Conservation (phyloP, 1,140 invertebrate species). For the Plodia interpunctella region DNA sequence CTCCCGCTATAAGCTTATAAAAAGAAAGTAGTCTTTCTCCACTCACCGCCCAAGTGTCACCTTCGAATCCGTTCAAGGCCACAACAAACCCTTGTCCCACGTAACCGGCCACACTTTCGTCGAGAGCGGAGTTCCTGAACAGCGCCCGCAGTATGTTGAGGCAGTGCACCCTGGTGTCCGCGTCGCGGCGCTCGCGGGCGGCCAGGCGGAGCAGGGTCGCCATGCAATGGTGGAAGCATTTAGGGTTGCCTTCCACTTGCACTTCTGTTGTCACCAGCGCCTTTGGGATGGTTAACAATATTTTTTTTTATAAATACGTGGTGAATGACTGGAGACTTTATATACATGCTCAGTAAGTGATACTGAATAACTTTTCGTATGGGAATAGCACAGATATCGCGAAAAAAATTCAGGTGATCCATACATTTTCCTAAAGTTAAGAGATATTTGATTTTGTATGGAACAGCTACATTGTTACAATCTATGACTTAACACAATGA, state of each 20-base stretch:
- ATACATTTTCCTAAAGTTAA: too few species aligned
- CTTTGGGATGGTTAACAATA: slow-evolving; percentile 64
- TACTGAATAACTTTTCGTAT: too few species aligned
- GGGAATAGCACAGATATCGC: too few species aligned
- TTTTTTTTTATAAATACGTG: too few species aligned
- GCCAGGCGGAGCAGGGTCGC: slow-evolving; percentile 70
- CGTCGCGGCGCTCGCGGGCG: background rate
- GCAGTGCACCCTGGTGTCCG: slow-evolving; percentile 84
- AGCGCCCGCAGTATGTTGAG: slow-evolving; percentile 91
- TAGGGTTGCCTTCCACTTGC: slow-evolving; percentile 70
- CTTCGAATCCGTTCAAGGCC: slow-evolving; percentile 86
- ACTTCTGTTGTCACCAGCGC: slow-evolving; percentile 85
- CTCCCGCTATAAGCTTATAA: too few species aligned
- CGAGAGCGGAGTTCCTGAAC: slow-evolving; percentile 86
- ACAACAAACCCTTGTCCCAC: slow-evolving; percentile 84
- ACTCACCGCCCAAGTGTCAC: slow-evolving; percentile 87
- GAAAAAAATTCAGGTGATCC: too few species aligned
- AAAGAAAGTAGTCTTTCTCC: background rate
- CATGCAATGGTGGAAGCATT: slow-evolving; percentile 81
- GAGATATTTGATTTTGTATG: too few species aligned
- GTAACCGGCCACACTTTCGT: slow-evolving; percentile 84
- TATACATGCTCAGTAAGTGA: too few species aligned
- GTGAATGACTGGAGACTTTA: too few species aligned
- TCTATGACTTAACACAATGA: too few species aligned
- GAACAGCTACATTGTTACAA: too few species aligned